phyloP scores from a whole-genome alignment of 2,888 invertebrate species.

The Orthonevra nobilis region DNA sequence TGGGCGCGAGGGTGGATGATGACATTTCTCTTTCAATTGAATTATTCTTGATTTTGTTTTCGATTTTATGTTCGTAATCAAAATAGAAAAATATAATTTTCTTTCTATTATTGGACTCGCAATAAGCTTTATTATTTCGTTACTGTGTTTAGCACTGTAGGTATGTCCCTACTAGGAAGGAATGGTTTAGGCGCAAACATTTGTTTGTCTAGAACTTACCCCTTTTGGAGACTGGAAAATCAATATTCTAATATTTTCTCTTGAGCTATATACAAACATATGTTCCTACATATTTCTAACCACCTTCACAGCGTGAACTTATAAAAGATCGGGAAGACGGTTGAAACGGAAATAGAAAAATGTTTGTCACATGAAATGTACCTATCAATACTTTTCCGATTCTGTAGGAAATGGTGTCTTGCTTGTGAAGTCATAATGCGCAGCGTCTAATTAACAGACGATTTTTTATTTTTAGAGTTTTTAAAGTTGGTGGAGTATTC shows the following conservation, averaged over 20 bases:
- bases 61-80: slow-evolving; percentile 46
- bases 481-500: no score
- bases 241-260: slow-evolving; percentile 7
- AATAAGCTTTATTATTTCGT: slow-evolving; percentile 10
- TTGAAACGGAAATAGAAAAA: background rate
- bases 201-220: background rate
- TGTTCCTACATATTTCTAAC: no score
- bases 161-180: background rate
- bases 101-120: background rate
- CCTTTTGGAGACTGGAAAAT: slow-evolving; percentile 22
- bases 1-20: background rate
- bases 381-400: no score
- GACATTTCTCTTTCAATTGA: slow-evolving; percentile 42
- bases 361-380: no score
- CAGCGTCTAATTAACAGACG: no score
- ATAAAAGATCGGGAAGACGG: no score
- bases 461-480: no score
- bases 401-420: no score
- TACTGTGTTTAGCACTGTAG: background rate
- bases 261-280: no score
- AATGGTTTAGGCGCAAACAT: no score
- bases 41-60: slow-evolving; percentile 57
- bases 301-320: no score
- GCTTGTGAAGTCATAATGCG: no score
- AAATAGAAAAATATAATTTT: slow-evolving; percentile 22